These are phyloP conservation scores for Cacatua alba DNA, from an alignment of 2,113 vertebrate genomes.

Conservation along the genomic window DNA sequence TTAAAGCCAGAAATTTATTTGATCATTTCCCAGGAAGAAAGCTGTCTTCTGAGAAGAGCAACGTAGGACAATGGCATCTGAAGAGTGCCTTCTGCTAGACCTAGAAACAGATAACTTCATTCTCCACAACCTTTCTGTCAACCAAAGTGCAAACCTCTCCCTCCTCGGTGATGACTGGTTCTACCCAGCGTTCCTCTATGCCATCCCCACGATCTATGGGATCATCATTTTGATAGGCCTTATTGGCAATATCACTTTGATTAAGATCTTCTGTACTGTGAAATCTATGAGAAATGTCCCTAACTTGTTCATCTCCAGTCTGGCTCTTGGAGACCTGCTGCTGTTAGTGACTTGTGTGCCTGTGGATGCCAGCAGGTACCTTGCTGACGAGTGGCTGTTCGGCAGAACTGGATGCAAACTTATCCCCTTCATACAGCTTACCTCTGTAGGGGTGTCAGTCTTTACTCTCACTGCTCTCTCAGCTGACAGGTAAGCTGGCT, in stretches of 20 bases:
- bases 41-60: not conserved
- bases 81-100: conserved; percentile 67
- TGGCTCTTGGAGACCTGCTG: conserved; percentile 92
- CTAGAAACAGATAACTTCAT: conserved; percentile 65
- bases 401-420: conserved; percentile 94
- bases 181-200: conserved; percentile 79
- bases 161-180: conserved; percentile 69
- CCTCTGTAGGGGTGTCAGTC: conserved; percentile 96
- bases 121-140: conserved; percentile 68
- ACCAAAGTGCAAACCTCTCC: conserved; percentile 62
- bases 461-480: conserved; percentile 96
- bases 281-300: conserved; percentile 91
- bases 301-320: conserved; percentile 93
- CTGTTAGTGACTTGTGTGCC: conserved; percentile 95
- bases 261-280: conserved; percentile 91
- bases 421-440: conserved; percentile 96
- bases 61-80: conserved; percentile 75
- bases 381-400: conserved; percentile 93
- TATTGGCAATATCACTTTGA: conserved; percentile 92
- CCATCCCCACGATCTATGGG: conserved; percentile 87
- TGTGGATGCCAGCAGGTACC: conserved; percentile 93
- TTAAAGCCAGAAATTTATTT: not conserved
- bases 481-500: conserved; percentile 89
- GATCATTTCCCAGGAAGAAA: conserved; percentile 8
- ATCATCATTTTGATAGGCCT: conserved; percentile 89